Evolutionary conservation across 2,888 invertebrate genomes (phyloP), one percentile per base, ranked within the genome.

Genomic region (Drosophila quasianomalipes): DNA sequence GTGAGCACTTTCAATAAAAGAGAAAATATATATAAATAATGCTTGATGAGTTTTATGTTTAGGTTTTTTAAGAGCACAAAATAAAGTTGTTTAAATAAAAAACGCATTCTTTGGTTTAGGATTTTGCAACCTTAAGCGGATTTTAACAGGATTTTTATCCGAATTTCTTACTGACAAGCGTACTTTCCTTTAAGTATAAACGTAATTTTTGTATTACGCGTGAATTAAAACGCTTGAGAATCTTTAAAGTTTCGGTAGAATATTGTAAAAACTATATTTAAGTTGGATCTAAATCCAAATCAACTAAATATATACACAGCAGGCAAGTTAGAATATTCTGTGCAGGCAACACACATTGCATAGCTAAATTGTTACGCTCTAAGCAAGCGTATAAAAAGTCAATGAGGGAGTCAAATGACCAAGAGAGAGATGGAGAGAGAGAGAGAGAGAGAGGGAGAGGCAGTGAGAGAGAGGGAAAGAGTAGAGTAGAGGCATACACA

Each of bases 401-500:
- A 61, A 66, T 69, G 67, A 67, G 72, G 51, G 55, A 62, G 66
- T 63, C 53, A 60, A 52, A 53, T 44, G 52, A 35, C 52, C 4
- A 26, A 60, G 10, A 37, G 26, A 31, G n/a, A 28, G 4, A 4
- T 16, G 33, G 22, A 26, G 6, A 22, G 28, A 10, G 9, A 1
- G 28, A 35, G 54, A 31, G 55, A 41, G 37, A 63, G 47, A 53
- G 44, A n/a, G 41, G 6, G 53, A 52, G 26, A 28, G 39, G 41
- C n/a, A n/a, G n/a, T n/a, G n/a, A n/a, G 28, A 41, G 19, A 49
- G 37, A n/a, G 61, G 35, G 39, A 39, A 44, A 30, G 51, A 71
- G 74, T 0, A 26, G 22, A 47, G 26, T 1, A 66, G 61, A 65
- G 33, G 19, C 28, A 39, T 12, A 22, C 39, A 72, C 67, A 60